Percentiles rank a stretch among this genome's conserved stretches.
These are phyloP conservation scores for Macrobrachium nipponense DNA, from an alignment of 1,140 invertebrate species.

Conservation along the genomic window DNA sequence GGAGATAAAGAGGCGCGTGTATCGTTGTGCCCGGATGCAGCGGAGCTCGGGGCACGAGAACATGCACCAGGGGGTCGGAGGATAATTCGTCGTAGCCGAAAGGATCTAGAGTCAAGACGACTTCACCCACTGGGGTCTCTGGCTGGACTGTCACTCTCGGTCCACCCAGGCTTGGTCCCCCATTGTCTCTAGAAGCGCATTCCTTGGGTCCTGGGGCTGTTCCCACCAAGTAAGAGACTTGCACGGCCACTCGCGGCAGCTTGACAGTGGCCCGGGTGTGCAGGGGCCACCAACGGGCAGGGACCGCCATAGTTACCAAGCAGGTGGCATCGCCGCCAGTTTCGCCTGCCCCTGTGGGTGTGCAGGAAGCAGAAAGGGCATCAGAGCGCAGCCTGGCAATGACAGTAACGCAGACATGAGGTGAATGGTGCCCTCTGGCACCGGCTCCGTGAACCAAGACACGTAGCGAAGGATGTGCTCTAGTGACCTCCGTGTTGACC, in stretches of 20 bases:
- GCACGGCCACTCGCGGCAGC: slow-evolving; percentile 55
- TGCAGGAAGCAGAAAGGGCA: slow-evolving; percentile 59
- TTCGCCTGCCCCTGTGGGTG: slow-evolving; percentile 58
- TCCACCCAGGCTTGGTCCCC: slow-evolving; percentile 33
- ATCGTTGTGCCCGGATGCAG: slow-evolving; percentile 57
- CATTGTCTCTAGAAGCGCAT: slow-evolving; percentile 42
- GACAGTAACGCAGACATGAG: slow-evolving; percentile 56
- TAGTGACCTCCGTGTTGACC: slow-evolving; percentile 83
- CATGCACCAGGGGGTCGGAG: slow-evolving; percentile 56
- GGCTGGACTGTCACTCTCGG: slow-evolving; percentile 63
- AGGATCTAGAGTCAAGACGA: slow-evolving; percentile 54
- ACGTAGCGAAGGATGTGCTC: slow-evolving; percentile 86
- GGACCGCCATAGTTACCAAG: slow-evolving; percentile 82
- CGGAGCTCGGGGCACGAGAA: slow-evolving; percentile 55
- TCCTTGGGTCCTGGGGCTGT: slow-evolving; percentile 59
- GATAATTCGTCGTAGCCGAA: slow-evolving; percentile 58
- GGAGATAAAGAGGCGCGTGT: slow-evolving; percentile 61
- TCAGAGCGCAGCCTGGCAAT: slow-evolving; percentile 43
- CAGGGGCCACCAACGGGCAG: slow-evolving; percentile 88
- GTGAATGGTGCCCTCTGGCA: slow-evolving; percentile 55
- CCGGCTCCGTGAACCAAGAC: slow-evolving; percentile 88
- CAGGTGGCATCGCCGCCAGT: slow-evolving; percentile 87
- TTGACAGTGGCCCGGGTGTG: slow-evolving; percentile 68
- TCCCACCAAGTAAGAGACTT: slow-evolving; percentile 60
- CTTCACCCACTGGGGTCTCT: slow-evolving; percentile 57